These are phyloP conservation scores for Tachypleus tridentatus DNA, from an alignment of 1,140 invertebrate species.

Conservation along the genomic window DNA sequence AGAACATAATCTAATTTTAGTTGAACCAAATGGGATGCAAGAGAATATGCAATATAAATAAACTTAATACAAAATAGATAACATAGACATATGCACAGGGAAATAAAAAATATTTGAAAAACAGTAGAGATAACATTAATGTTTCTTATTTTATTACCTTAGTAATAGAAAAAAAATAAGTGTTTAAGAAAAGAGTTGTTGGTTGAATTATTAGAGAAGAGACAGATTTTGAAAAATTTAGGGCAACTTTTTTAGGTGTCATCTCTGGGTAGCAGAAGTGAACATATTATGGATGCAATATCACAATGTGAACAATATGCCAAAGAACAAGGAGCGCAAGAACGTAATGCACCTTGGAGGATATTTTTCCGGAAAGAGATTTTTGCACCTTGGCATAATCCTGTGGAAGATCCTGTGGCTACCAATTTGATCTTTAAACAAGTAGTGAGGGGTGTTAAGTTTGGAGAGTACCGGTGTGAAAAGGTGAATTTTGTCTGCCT, in stretches of 20 bases:
- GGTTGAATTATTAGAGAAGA: too few relatives aligned
- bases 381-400: slow-evolving; percentile 98
- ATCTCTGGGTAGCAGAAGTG: slow-evolving; percentile 90
- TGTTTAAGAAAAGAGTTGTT: too few relatives aligned
- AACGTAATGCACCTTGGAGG: slow-evolving; percentile 72
- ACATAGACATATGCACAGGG: too few relatives aligned
- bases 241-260: slow-evolving; percentile 46
- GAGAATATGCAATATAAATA: too few relatives aligned
- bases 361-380: slow-evolving; percentile 82
- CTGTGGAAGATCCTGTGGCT: slow-evolving; percentile 85
- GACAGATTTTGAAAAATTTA: too few relatives aligned
- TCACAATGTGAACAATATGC: slow-evolving; percentile 99
- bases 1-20: too few relatives aligned
- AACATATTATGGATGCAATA: slow-evolving; percentile 99
- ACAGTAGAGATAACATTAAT: too few relatives aligned
- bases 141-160: too few relatives aligned
- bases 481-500: slow-evolving; percentile 43
- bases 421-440: slow-evolving; percentile 96
- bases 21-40: too few relatives aligned
- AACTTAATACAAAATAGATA: too few relatives aligned
- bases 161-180: too few relatives aligned
- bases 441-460: slow-evolving; percentile 92
- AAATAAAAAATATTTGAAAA: too few relatives aligned
- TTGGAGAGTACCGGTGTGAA: slow-evolving; percentile 97
- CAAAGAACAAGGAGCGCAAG: slow-evolving; percentile 93